phyloP scores from a whole-genome alignment of 2,888 invertebrate genomes.

The Craniophora ligustri region DNA sequence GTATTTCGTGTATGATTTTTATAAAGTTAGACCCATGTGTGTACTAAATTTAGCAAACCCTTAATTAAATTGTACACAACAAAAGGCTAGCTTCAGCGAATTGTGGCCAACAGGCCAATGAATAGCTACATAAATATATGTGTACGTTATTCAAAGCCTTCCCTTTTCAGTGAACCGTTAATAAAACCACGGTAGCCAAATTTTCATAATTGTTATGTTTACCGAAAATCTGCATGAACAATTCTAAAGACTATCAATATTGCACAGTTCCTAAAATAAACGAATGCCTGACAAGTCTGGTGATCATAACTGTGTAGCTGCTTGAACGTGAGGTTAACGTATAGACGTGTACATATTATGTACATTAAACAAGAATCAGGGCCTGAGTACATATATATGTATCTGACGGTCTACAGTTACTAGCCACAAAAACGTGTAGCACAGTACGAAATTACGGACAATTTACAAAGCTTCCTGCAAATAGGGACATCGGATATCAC shows the following conservation, averaged over 20 bases:
- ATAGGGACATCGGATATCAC: constrained; percentile 61
- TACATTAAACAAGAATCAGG: too few relatives aligned
- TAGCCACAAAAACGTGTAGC: too few relatives aligned
- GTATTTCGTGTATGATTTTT: constrained; percentile 5
- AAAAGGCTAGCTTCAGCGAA: constrained; percentile 53
- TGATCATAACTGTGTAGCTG: neutral
- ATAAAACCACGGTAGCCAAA: constrained; percentile 64
- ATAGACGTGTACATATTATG: too few relatives aligned
- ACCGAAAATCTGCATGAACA: constrained; percentile 49
- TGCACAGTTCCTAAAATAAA: constrained; percentile 27
- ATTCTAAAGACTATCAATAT: constrained; percentile 31
- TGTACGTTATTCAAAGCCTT: constrained; percentile 74
- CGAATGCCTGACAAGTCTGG: neutral
- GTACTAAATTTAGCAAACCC: constrained; percentile 31
- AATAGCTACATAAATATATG: constrained; percentile 52
- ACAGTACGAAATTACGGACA: constrained; percentile 37
- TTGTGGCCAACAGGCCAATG: constrained; percentile 61
- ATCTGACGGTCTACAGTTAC: neutral
- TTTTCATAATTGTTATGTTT: constrained; percentile 71
- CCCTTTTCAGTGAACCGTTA: constrained; percentile 72
- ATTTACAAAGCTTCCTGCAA: constrained; percentile 57
- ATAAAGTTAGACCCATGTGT: constrained; percentile 7
- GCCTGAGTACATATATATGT: neutral
- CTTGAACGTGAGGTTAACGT: too few relatives aligned
- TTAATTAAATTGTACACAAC: constrained; percentile 44